Evolutionary conservation across 2,113 vertebrate species (phyloP), one percentile per base, ranked within the genome.

Genomic region (Dasypus novemcinctus): DNA sequence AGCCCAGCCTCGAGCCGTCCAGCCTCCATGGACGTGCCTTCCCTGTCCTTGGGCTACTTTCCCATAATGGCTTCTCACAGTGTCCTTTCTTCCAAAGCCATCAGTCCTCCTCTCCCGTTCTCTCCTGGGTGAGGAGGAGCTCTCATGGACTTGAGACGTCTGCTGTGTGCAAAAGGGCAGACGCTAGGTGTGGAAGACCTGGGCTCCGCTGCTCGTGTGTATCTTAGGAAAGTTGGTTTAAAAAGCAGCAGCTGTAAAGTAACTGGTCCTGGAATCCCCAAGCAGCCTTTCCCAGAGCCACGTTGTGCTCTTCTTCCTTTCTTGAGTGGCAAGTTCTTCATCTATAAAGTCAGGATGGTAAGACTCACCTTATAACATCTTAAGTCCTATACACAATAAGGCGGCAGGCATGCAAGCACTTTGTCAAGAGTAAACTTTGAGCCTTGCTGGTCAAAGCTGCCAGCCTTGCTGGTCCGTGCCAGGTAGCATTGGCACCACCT

Each of bases 241-340:
- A 41, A 36, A 41, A 69, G 54, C 29, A 38, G 41, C 38, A 59
- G 54, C 18, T 10, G 15, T 7, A 2, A 41, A 54, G 41, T 6
- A 0, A 20, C 36, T 49, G 41, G 27, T 27, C n/a, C 46, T 1
- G 63, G 38, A 21, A 43, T 33, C 38, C 10, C 20, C 54, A 4
- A 9, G 4, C 46, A 2, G 29, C 0, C 0, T 68, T 72, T 63
- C 57, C 79, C 38, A n/a, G 63, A 5, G 25, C 4, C 0, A 0
- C 5, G 21, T 49, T 31, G 33, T 20, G 59, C 33, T 10, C 38
- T 4, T n/a, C 33, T 2, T 20, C 74, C 33, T 2, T 17, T 46
- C 79, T 57, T 49, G 31, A 41, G 31, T 20, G 29, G 63, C 71
- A 41, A 0, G 25, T 4, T 38, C 80, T 21, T 79, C 41, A 21